Evolutionary conservation across 92 coral and sea anemone genomes (phyloP).

Genomic region (Meandrina meandrites): DNA sequence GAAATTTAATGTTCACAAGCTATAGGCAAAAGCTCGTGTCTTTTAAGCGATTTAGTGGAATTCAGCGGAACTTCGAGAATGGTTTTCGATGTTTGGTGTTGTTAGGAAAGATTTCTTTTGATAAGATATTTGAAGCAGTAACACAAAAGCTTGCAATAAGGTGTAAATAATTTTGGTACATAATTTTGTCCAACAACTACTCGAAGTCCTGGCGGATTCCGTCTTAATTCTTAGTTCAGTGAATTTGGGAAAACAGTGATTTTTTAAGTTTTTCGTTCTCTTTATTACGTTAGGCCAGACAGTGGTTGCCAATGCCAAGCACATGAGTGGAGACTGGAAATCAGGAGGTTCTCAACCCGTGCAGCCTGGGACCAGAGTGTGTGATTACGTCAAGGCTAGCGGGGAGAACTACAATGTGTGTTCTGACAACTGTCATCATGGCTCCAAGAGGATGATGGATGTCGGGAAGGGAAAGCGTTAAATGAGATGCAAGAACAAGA

Average conservation of each 20-base stretch:
- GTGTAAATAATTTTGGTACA: too few relatives aligned
- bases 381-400: slow-evolving; percentile 75
- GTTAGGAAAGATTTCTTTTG: too few relatives aligned
- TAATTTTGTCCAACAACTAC: too few relatives aligned
- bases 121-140: too few relatives aligned
- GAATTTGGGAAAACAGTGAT: not conserved
- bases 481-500: not conserved
- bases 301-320: slow-evolving; percentile 68
- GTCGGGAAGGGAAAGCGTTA: slow-evolving; percentile 26
- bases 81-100: too few relatives aligned
- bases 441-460: slow-evolving; percentile 65
- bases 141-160: too few relatives aligned
- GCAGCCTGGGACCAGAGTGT: slow-evolving; percentile 52
- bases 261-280: not conserved
- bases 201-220: too few relatives aligned
- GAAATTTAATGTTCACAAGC: too few relatives aligned
- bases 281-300: slow-evolving; percentile 68
- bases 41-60: too few relatives aligned
- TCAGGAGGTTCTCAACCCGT: slow-evolving; percentile 30
- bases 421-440: slow-evolving; percentile 69
- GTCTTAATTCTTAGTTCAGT: too few relatives aligned
- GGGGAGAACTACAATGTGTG: slow-evolving; percentile 56
- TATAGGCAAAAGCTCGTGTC: too few relatives aligned
- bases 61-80: too few relatives aligned
- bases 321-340: slow-evolving; percentile 80